phyloP scores from a whole-genome alignment of 2,797 vertebrate genomes.

The Nasua narica region DNA sequence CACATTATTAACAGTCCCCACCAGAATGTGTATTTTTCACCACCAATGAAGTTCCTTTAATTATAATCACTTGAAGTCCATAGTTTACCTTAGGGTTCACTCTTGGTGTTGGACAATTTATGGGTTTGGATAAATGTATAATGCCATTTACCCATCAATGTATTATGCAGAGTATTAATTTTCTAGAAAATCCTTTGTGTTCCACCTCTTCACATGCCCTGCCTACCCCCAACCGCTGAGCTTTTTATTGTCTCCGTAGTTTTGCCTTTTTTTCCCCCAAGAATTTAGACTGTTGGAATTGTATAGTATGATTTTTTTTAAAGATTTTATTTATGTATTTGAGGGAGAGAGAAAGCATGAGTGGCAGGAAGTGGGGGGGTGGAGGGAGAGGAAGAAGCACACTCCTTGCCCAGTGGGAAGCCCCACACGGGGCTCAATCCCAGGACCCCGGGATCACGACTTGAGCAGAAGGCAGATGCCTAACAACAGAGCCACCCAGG shows the following conservation, averaged over 20 bases:
- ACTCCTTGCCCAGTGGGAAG: too few relatives aligned
- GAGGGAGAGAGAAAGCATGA: too few relatives aligned
- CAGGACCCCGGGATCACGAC: too few relatives aligned
- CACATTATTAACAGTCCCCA: background rate
- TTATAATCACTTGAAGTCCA: background rate
- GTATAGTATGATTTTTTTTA: background rate
- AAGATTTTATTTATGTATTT: too few relatives aligned
- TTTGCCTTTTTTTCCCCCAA: background rate
- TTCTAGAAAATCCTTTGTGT: too few relatives aligned
- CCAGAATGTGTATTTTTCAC: background rate
- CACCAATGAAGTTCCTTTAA: background rate
- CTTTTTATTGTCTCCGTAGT: background rate
- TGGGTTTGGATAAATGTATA: background rate
- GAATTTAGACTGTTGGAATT: background rate
- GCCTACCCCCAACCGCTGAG: too few relatives aligned
- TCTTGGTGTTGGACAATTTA: background rate
- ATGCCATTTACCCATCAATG: background rate
- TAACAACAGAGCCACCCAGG: too few relatives aligned
- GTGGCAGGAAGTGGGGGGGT: too few relatives aligned
- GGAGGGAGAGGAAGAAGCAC: too few relatives aligned
- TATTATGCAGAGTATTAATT: background rate
- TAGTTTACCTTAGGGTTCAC: background rate
- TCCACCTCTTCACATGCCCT: background rate
- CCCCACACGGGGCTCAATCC: too few relatives aligned
- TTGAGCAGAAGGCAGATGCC: too few relatives aligned